Evolutionary conservation across 2,113 vertebrate species (phyloP).

Genomic region (Polypterus senegalus): DNA sequence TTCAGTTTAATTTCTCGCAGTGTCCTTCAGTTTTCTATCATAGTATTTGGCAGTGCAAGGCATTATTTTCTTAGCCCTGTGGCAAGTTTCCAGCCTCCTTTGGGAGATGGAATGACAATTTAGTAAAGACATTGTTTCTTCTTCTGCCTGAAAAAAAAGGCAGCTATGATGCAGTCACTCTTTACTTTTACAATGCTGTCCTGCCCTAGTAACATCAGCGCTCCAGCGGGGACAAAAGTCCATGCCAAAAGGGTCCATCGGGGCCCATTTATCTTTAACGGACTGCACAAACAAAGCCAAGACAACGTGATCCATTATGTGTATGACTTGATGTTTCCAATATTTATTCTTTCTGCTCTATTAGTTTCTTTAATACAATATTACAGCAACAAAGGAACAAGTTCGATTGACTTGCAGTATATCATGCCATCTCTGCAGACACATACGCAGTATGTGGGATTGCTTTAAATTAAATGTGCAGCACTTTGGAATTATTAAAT

Average conservation of each 20-base stretch:
- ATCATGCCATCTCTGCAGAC: too few relatives aligned
- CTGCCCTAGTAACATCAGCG: conserved; percentile 30
- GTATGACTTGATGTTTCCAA: conserved; percentile 29
- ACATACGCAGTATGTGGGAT: too few relatives aligned
- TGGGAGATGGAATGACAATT: conserved; percentile 44
- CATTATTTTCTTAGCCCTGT: conserved; percentile 54
- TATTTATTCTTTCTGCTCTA: conserved; percentile 38
- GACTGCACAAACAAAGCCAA: conserved; percentile 23
- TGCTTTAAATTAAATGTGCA: too few relatives aligned
- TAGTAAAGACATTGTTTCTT: conserved; percentile 39
- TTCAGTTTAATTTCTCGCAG: conserved; percentile 41
- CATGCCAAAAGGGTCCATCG: conserved; percentile 11
- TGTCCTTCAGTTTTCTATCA: conserved; percentile 59
- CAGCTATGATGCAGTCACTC: conserved; percentile 25
- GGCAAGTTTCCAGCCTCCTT: conserved; percentile 35
- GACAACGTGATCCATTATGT: conserved; percentile 2
- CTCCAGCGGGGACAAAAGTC: conserved; percentile 34
- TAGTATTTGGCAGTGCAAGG: conserved; percentile 52
- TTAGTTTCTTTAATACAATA: conserved; percentile 44
- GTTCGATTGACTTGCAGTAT: too few relatives aligned
- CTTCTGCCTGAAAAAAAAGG: conserved; percentile 8
- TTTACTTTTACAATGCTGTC: conserved; percentile 30
- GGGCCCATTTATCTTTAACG: conserved; percentile 37
- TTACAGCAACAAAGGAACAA: conserved; percentile 30
- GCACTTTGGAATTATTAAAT: too few relatives aligned